Evolutionary conservation across 1,140 invertebrate species (phyloP).

Genomic region (Magallana ariakensis): DNA sequence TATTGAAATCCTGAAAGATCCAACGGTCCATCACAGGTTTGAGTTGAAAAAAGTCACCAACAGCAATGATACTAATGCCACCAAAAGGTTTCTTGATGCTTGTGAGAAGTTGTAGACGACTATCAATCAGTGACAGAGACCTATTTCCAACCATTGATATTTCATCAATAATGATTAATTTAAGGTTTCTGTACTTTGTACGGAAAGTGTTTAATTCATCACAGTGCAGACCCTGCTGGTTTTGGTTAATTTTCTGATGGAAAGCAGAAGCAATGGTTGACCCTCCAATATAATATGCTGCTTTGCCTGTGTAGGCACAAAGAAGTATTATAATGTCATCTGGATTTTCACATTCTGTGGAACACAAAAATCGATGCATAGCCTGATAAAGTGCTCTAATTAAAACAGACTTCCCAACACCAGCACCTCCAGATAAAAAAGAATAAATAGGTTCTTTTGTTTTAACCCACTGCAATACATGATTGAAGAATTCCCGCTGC

Average conservation of each 20-base stretch:
- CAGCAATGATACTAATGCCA: constrained; percentile 44
- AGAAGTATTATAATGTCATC: constrained; percentile 45
- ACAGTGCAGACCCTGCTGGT: background rate
- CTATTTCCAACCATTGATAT: constrained; percentile 42
- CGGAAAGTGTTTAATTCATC: constrained; percentile 42
- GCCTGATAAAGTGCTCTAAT: background rate
- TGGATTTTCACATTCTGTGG: constrained; percentile 50
- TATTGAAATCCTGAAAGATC: constrained; percentile 48
- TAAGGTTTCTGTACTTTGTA: constrained; percentile 34
- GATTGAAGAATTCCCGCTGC: constrained; percentile 47
- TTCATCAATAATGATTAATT: constrained; percentile 31
- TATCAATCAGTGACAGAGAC: background rate
- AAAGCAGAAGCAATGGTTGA: constrained; percentile 42
- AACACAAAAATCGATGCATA: background rate
- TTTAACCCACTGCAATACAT: constrained; percentile 40
- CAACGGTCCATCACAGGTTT: constrained; percentile 55
- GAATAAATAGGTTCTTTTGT: constrained; percentile 38
- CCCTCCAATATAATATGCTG: constrained; percentile 45
- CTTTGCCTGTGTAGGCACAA: constrained; percentile 57
- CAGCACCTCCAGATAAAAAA: constrained; percentile 53
- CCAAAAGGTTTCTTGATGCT: constrained; percentile 38
- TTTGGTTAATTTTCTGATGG: constrained; percentile 16
- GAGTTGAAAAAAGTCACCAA: constrained; percentile 48
- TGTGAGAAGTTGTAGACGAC: constrained; percentile 42
- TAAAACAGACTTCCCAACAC: constrained; percentile 48